Percentiles rank a stretch among this genome's conserved stretches.
These are phyloP conservation scores for Philereme transversata DNA, from an alignment of 2,888 invertebrate genomes.

Conservation along the genomic window DNA sequence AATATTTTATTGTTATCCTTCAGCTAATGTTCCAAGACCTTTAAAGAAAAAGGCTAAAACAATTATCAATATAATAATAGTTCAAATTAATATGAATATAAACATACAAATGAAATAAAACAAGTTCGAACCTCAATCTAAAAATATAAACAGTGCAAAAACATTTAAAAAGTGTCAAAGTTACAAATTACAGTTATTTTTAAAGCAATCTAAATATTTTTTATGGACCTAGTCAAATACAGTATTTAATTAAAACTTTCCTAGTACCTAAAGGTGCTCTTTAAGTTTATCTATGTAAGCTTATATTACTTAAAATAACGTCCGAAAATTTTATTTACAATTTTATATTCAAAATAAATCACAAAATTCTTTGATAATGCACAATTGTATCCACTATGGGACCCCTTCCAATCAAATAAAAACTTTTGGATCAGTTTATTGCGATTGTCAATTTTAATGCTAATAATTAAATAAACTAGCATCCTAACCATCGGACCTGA, in stretches of 20 bases:
- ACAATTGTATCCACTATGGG: constrained; percentile 37
- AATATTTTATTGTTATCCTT: too few relatives aligned
- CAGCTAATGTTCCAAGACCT: too few relatives aligned
- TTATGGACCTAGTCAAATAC: constrained; percentile 33
- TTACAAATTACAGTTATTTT: constrained; percentile 18
- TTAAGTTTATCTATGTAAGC: constrained; percentile 21
- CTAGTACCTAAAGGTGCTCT: constrained; percentile 34
- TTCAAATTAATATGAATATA: too few relatives aligned
- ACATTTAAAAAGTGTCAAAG: background rate
- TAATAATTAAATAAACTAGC: too few relatives aligned
- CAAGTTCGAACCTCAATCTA: too few relatives aligned
- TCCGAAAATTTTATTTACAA: constrained; percentile 52
- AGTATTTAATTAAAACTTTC: constrained; percentile 16
- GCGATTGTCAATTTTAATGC: background rate
- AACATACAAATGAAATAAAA: too few relatives aligned
- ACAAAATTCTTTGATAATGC: constrained; percentile 39
- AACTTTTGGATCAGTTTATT: constrained; percentile 6
- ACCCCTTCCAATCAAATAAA: constrained; percentile 35
- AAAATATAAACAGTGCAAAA: too few relatives aligned
- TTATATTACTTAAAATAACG: constrained; percentile 41
- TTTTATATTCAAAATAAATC: constrained; percentile 33
- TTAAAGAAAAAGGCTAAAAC: too few relatives aligned
- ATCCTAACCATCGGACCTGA: too few relatives aligned
- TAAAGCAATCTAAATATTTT: background rate
- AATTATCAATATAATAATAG: too few relatives aligned